Evolutionary conservation across 2,888 invertebrate species (phyloP), one percentile per base, ranked within the genome.

Genomic region (Eristalis intricaria): DNA sequence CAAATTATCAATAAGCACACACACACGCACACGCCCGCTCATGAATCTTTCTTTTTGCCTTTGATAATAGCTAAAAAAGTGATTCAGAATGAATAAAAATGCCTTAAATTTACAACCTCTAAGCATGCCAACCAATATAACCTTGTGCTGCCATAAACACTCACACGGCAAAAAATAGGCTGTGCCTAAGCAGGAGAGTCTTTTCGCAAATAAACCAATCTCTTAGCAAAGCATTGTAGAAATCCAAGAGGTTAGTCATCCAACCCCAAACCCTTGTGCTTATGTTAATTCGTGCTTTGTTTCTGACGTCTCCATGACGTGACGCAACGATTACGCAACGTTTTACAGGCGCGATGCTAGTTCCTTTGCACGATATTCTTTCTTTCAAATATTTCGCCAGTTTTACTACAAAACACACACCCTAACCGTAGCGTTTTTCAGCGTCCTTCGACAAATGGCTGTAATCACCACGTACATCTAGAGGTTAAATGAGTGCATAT

Each of bases 231-330:
- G 38, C 2, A 13, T 11, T 38, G 11, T 38, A 38, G 8, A 8
- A 50, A 50, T 19, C n/a, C 50, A 50, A n/a, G 8, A 19, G 50
- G 7, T 60, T 60, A 60, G 60, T 60, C 60, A 60, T 26, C 4
- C 26, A 1, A 26, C 60, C 23, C 23, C 5, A 38, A 32, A n/a
- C 32, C 32, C 32, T 38, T 26, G 26, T 11, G 4, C 26, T 10
- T 2, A 2, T 4, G 26, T 26, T 60, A 7, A 10, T 26, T 26
- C 60, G 15, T 15, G 32, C 15, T 23, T 60, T 29, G 15, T 19
- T 56, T 32, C 38, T 60, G 58, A 70, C 60, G 35, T 60, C 10
- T 40, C n/a, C 32, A 35, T 70, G 70, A 70, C 70, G 70, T 71
- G 40, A 60, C 70, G 32, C 32, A 38, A 0, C 10, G 38, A 38